These are phyloP conservation scores for Oreocharis arfaki DNA, from an alignment of 2,113 vertebrate genomes.

Conservation along the genomic window DNA sequence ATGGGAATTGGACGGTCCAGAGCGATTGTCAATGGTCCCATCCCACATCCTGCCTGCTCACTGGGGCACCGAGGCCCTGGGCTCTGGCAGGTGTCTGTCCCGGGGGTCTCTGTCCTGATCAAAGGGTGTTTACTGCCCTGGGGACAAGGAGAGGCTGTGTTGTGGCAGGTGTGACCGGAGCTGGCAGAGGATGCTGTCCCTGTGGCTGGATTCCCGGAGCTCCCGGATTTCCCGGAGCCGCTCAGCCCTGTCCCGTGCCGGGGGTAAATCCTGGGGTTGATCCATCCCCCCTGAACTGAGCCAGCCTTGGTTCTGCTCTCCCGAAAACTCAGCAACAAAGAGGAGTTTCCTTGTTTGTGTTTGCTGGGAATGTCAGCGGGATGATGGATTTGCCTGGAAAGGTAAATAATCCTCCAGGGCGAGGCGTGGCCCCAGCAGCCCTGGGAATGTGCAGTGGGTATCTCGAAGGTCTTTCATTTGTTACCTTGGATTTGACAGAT, in stretches of 20 bases:
- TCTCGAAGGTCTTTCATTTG: neutral
- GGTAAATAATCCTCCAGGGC: neutral
- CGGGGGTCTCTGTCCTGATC: neutral
- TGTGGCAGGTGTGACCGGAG: neutral
- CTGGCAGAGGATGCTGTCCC: neutral
- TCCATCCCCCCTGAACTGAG: neutral
- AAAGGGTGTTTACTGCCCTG: neutral
- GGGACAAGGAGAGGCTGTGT: neutral
- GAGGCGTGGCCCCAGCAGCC: neutral
- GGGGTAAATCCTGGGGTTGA: neutral
- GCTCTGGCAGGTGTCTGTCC: neutral
- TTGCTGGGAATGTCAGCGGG: neutral
- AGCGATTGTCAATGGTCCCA: neutral
- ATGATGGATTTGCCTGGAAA: slow-evolving; percentile 29
- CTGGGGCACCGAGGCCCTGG: rapidly evolving
- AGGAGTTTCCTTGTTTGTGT: neutral
- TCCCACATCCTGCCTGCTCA: neutral
- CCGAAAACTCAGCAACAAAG: neutral
- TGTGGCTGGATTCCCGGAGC: neutral
- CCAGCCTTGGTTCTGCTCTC: neutral
- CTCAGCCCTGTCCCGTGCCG: neutral
- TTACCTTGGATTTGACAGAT: neutral
- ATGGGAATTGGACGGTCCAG: neutral
- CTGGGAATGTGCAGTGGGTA: neutral
- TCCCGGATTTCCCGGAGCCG: neutral